These are phyloP conservation scores for Drosophila neocordata DNA, from an alignment of 1,140 invertebrate genomes.

Conservation along the genomic window DNA sequence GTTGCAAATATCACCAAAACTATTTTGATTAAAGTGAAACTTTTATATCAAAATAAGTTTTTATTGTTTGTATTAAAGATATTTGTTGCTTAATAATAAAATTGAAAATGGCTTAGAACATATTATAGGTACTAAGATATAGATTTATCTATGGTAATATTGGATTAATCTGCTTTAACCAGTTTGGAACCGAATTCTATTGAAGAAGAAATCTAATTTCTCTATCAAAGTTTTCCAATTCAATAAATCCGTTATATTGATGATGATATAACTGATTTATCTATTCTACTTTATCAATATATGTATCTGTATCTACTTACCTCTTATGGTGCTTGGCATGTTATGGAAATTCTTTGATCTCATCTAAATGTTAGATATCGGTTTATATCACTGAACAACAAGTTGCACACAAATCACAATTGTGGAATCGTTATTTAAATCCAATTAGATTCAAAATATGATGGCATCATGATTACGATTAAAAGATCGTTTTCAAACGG, in stretches of 20 bases:
- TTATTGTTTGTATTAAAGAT: background rate
- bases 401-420: conserved; percentile 23
- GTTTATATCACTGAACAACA: conserved; percentile 13
- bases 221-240: no score
- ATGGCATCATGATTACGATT: conserved; percentile 15
- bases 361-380: conserved; percentile 42
- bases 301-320: conserved; percentile 44
- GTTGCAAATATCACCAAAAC: conserved; percentile 30
- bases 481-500: conserved; percentile 67
- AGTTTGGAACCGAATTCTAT: no score
- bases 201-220: no score
- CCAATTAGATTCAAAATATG: conserved; percentile 29
- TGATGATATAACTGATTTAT: no score
- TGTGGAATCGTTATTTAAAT: conserved; percentile 7
- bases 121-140: no score
- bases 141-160: no score
- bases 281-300: no score
- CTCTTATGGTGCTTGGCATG: conserved; percentile 81
- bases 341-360: conserved; percentile 57
- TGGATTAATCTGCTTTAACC: no score
- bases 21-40: conserved; percentile 41
- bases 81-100: background rate
- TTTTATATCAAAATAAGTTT: background rate
- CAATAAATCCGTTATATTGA: no score
- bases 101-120: no score